Conservation (phyloP, 2,113 vertebrate genomes). For the Tachuris rubrigastra region DNA sequence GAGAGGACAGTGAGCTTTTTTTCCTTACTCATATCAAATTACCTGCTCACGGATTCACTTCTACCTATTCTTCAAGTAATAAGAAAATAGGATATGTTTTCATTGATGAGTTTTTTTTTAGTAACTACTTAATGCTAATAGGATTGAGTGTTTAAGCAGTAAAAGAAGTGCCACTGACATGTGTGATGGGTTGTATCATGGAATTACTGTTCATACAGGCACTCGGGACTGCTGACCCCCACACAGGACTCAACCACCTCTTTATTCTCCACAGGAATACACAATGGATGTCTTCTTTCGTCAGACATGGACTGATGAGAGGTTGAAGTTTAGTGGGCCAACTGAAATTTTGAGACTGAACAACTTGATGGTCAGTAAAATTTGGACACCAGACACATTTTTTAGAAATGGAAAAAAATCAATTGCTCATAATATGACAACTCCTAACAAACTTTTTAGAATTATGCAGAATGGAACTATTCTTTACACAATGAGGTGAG, state of each 20-base stretch:
- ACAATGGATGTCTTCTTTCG: constrained; percentile 99
- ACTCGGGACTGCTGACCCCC: not conserved
- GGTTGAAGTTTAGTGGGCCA: constrained; percentile 89
- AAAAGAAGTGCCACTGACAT: not conserved
- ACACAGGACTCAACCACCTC: not conserved
- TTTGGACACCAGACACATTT: constrained; percentile 98
- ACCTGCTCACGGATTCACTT: not conserved
- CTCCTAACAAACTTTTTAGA: constrained; percentile 95
- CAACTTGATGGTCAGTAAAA: constrained; percentile 98
- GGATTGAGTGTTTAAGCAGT: not conserved
- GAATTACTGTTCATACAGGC: not conserved
- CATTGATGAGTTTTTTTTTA: not conserved
- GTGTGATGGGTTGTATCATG: not conserved
- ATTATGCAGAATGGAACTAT: constrained; percentile 99
- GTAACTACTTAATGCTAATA: constrained; percentile 41
- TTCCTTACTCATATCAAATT: not conserved
- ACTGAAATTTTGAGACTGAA: constrained; percentile 93
- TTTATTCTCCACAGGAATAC: constrained; percentile 83
- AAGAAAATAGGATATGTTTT: not conserved
- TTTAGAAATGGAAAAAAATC: constrained; percentile 98
- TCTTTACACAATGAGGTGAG: constrained; percentile 97
- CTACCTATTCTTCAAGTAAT: not conserved
- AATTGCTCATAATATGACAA: constrained; percentile 97
- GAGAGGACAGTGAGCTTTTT: not conserved
- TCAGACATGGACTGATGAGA: constrained; percentile 94